These are phyloP conservation scores for Stenolophus ochropezus DNA, from an alignment of 2,888 invertebrate genomes.

Conservation along the genomic window DNA sequence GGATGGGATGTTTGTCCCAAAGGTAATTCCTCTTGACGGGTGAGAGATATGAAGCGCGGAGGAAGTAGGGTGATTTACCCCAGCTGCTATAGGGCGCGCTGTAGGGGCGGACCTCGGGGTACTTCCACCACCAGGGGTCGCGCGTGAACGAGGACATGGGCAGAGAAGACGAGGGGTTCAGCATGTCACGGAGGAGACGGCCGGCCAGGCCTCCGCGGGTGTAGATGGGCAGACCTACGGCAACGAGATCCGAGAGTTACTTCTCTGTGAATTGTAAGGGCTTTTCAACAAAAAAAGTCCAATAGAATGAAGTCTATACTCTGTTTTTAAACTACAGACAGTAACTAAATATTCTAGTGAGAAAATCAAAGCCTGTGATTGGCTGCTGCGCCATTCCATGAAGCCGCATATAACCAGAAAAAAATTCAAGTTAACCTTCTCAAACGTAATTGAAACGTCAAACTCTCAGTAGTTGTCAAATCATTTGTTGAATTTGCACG, in stretches of 20 bases:
- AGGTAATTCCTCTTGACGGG: slow-evolving; percentile 93
- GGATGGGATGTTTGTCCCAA: slow-evolving; percentile 93
- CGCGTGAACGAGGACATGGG: slow-evolving; percentile 88
- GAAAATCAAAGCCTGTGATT: no score
- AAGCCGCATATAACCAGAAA: no score
- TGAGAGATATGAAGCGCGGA: slow-evolving; percentile 92
- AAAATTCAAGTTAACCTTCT: no score
- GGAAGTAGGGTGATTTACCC: slow-evolving; percentile 84
- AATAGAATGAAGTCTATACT: no score
- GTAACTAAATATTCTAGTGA: no score
- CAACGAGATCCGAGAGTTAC: neutral
- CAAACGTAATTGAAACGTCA: no score
- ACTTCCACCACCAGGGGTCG: slow-evolving; percentile 93
- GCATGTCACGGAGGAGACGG: slow-evolving; percentile 77
- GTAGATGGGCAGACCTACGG: slow-evolving; percentile 82
- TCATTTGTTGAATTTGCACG: no score
- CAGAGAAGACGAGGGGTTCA: slow-evolving; percentile 86
- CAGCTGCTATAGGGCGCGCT: slow-evolving; percentile 78
- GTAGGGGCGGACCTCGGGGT: slow-evolving; percentile 87
- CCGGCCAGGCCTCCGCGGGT: slow-evolving; percentile 78
- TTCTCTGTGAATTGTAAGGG: no score
- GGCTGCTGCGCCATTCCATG: no score
- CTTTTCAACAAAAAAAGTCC: no score
- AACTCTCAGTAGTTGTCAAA: no score
- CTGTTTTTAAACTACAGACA: no score